Evolutionary conservation across 2,888 invertebrate species (phyloP).

Genomic region (Heteropelma amictum): DNA sequence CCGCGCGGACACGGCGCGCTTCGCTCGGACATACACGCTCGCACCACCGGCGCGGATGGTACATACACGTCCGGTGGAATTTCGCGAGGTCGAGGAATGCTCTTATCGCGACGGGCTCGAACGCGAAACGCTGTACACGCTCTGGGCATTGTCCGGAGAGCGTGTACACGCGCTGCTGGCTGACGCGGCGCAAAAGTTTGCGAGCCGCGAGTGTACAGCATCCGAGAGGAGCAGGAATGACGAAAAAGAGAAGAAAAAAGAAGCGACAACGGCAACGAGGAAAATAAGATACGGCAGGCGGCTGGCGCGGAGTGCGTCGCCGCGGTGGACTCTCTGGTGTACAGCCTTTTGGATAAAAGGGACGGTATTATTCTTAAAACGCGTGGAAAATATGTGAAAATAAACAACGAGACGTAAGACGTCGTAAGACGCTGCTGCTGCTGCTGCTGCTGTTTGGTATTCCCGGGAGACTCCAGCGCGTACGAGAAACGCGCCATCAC

Average conservation of each 20-base stretch:
- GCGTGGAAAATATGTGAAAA: constrained; percentile 10
- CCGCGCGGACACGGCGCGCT: constrained; percentile 35
- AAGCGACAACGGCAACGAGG: neutral
- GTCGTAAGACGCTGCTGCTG: too few relatives aligned
- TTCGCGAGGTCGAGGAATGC: constrained; percentile 45
- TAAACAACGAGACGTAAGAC: constrained; percentile 14
- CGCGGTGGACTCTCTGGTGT: neutral
- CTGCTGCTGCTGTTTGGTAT: constrained; percentile 47
- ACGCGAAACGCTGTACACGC: constrained; percentile 11
- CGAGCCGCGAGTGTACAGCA: constrained; percentile 22
- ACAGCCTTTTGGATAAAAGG: constrained; percentile 20
- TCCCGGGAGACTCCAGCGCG: too few relatives aligned
- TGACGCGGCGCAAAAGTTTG: constrained; percentile 3
- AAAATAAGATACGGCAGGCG: constrained; percentile 7
- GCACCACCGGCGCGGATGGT: neutral
- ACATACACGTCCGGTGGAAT: constrained; percentile 34
- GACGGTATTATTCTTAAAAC: constrained; percentile 4
- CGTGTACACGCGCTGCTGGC: constrained; percentile 9
- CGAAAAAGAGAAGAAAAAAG: neutral
- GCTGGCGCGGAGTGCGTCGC: neutral
- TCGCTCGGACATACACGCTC: constrained; percentile 1
- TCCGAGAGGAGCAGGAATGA: neutral
- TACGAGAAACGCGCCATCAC: constrained; percentile 39
- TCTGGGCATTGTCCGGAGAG: constrained; percentile 48
- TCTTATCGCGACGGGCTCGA: constrained; percentile 40